Evolutionary conservation across 1,140 invertebrate species (phyloP), one percentile per base, ranked within the genome.

Genomic region (Aphelenchoides fujianensis): DNA sequence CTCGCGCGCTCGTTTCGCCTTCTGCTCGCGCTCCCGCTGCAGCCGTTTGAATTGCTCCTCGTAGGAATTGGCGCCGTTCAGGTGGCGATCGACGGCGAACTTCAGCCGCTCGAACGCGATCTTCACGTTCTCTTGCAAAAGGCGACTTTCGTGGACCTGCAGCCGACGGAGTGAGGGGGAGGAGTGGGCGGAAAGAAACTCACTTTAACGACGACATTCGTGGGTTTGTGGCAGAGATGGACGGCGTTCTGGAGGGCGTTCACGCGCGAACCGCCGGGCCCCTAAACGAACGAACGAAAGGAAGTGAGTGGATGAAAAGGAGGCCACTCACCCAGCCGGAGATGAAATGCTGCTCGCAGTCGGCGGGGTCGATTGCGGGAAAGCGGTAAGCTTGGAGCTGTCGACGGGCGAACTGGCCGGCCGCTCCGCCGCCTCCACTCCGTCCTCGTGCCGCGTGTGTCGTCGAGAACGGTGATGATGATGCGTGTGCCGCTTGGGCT

Each of bases 51-150:
- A 70, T 68, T 82, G 78, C 36, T 78, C 76, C 48, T 82, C 76
- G 67, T 82, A 82, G 54, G 75, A 83, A 69, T 80, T 71, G 0
- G 82, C 81, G 34, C 78, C 81, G 63, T 82, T 82, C 52, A 81
- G 36, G 32, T 81, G 79, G 12, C 75, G 32, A 62, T 81, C 79
- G 35, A 82, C 55, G 5, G 74, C 78, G 27, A 77, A 62, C 71
- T 82, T 82, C 70, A 82, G 69, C 12, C 76, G 23, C 48, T 83
- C 81, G 37, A 69, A 76, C 0, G 81, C 80, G 36, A 82, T 80
- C 23, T 76, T 69, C 23, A 81, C 70, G 34, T 82, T 82, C 16
- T 82, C 73, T 3, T 63, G 70, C 1, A 76, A 63, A 5, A 81
- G 68, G 3, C 80, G 73, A 31, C 69, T 76, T 53, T 82, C 80